These are phyloP conservation scores for Hipparchia sbordonii DNA, from an alignment of 2,888 invertebrate species.

Conservation along the genomic window DNA sequence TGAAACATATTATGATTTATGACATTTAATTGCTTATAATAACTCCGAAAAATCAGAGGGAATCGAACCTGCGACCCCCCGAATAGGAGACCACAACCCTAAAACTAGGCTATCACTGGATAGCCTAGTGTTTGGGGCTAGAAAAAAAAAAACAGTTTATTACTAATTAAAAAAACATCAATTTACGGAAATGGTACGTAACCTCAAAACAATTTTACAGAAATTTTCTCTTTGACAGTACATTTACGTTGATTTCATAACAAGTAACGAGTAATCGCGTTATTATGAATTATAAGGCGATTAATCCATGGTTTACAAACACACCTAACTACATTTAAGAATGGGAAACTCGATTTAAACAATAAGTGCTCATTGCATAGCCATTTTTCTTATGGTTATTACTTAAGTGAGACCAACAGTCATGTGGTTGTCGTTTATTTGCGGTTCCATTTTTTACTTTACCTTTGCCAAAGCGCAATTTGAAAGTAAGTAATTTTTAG, in stretches of 20 bases:
- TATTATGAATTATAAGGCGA: conserved; percentile 13
- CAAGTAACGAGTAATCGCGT: conserved; percentile 13
- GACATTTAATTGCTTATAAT: too few species aligned
- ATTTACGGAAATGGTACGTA: too few species aligned
- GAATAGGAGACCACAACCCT: too few species aligned
- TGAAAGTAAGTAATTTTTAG: conserved; percentile 57
- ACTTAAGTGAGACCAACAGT: conserved; percentile 3
- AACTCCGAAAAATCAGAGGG: too few species aligned
- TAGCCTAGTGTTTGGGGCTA: too few species aligned
- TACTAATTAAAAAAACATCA: background rate
- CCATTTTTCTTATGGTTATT: background rate
- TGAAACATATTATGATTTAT: too few species aligned
- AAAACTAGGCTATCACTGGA: too few species aligned
- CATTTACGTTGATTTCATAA: conserved; percentile 21
- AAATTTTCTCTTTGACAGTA: background rate
- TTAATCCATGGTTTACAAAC: conserved; percentile 17
- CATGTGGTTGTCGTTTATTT: conserved; percentile 40
- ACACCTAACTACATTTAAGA: conserved; percentile 7
- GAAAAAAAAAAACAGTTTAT: background rate
- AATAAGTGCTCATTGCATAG: conserved; percentile 7
- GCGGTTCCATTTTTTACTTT: conserved; percentile 44
- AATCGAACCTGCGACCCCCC: too few species aligned
- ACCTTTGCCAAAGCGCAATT: conserved; percentile 53
- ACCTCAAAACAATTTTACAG: background rate
- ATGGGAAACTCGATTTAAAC: conserved; percentile 12